Evolutionary conservation across 2,113 vertebrate genomes (phyloP).

Genomic region (Centropristis striata): DNA sequence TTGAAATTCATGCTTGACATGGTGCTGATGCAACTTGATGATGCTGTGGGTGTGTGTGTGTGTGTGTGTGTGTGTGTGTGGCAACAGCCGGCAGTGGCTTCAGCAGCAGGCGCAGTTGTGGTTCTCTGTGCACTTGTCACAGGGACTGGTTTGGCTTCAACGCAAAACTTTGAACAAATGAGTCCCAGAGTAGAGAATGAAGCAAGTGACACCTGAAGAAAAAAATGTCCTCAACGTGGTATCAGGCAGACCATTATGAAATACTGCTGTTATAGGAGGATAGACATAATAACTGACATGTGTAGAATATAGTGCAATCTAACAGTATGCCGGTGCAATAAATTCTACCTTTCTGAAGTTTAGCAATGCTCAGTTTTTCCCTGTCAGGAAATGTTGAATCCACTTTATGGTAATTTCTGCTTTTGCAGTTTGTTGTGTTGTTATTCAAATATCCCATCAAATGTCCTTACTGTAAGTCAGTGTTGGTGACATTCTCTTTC

Average conservation of each 20-base stretch:
- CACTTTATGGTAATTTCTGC: not conserved
- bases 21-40: conserved; percentile 61
- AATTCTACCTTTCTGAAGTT: not conserved
- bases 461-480: not conserved
- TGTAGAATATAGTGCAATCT: not conserved
- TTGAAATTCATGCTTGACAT: conserved; percentile 68
- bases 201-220: not conserved
- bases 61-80: conserved; percentile 26
- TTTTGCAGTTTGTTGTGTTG: not conserved
- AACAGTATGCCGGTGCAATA: not conserved
- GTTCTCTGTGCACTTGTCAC: conserved; percentile 27
- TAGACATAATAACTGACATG: not conserved
- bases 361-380: not conserved
- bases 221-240: not conserved
- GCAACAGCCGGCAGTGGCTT: conserved; percentile 24
- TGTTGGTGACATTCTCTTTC: not conserved
- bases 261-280: not conserved
- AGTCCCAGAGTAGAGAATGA: not conserved
- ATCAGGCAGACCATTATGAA: not conserved
- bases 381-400: not conserved
- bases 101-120: not conserved
- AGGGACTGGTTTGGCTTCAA: conserved; percentile 27
- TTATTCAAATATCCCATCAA: not conserved
- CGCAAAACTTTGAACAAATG: conserved; percentile 27
- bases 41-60: conserved; percentile 34